Evolutionary conservation across 2,888 invertebrate species (phyloP).

Genomic region (Cataglyphis rosenhaueri): DNA sequence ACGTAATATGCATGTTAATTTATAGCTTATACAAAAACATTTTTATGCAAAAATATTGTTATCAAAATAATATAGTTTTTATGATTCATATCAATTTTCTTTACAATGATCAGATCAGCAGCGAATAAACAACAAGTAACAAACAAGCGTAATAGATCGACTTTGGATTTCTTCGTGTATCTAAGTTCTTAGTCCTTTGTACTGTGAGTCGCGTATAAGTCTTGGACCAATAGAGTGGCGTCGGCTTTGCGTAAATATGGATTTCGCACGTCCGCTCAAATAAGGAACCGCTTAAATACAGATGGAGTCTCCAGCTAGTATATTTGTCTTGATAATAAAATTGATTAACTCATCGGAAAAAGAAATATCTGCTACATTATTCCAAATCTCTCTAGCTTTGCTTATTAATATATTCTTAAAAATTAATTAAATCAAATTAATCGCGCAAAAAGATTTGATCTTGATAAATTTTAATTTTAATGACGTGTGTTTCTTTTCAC

Average conservation of each 20-base stretch:
- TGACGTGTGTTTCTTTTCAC: neutral
- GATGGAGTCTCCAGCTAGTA: constrained; percentile 82
- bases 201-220: constrained; percentile 74
- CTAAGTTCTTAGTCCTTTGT: constrained; percentile 81
- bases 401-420: neutral
- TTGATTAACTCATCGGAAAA: constrained; percentile 81
- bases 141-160: constrained; percentile 63
- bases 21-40: neutral
- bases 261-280: constrained; percentile 84
- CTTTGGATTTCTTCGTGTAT: constrained; percentile 75
- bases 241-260: constrained; percentile 84
- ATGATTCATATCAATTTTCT: neutral
- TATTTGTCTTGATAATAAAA: constrained; percentile 83
- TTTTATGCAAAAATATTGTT: neutral
- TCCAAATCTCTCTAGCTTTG: neutral
- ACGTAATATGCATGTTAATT: neutral
- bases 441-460: neutral
- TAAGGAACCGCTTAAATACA: constrained; percentile 84
- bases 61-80: neutral
- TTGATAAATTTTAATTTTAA: neutral
- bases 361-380: neutral
- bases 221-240: constrained; percentile 77
- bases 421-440: neutral
- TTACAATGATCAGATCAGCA: constrained; percentile 21
- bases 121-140: constrained; percentile 41